Evolutionary conservation across 2,888 invertebrate species (phyloP), one percentile per base, ranked within the genome.

Genomic region (Pollenia labialis): DNA sequence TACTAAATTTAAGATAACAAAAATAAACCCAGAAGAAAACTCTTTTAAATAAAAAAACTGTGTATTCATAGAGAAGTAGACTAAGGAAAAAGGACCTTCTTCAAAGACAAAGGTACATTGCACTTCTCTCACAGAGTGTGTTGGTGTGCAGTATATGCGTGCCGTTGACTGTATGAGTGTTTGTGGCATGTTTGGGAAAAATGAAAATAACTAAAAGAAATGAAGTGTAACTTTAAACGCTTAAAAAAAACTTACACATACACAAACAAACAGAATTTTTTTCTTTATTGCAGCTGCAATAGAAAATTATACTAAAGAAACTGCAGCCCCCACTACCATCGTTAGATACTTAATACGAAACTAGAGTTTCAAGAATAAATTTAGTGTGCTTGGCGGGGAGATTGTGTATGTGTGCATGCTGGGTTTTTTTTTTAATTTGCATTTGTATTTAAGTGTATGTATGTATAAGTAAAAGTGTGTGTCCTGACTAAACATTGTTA

Each of bases 101-200:
- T 69, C 74, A 85, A 85, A 85, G 84, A 32, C 84, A 85, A 85
- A 85, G 79, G 84, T 85, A 48, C 84, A 74, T 85, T 85, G 84
- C 84, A 68, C 84, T 85, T 85, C 42, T 62, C 14, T 60, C 9
- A 12, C 3, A 68, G 50, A 42, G 48, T 66, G 11, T 50, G 50
- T 81, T 8, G 40, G 18, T 50, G 42, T 68, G 23, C 16, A 44
- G 50, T 52, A 46, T 46, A 54, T 76, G 82, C 62, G 69, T 82
- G 52, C 9, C 48, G 18, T 52, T 82, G 82, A 62, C 54, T 82
- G 46, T 48, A 62, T 18, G n/a, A 62, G 40, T 62, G 84, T 52
- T 80, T 85, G 84, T 85, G 84, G 79, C 64, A 68, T 84, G 66
- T 79, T 68, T 40, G 69, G 7, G 48, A 54, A 74, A 62, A 71